Conservation (phyloP, 2,888 invertebrate genomes). For the Drosophila dives region DNA sequence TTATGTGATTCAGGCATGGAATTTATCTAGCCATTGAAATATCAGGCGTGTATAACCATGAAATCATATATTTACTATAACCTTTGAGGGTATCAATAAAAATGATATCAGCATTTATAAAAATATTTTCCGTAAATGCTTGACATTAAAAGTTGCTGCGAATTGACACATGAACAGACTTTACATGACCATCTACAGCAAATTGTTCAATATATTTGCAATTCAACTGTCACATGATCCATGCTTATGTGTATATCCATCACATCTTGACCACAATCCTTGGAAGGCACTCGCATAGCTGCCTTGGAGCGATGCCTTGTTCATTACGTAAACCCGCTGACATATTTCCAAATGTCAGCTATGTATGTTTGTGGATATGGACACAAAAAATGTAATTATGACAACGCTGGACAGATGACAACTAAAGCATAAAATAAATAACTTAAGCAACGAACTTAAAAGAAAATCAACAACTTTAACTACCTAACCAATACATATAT, state of each 20-base stretch:
- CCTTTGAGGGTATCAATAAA: not conserved
- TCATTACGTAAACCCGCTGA: conserved; percentile 65
- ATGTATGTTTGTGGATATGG: conserved; percentile 46
- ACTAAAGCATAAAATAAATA: conserved; percentile 46
- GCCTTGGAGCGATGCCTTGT: conserved; percentile 54
- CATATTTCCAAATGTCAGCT: conserved; percentile 71
- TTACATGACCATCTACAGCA: conserved; percentile 68
- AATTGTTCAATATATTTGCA: conserved; percentile 70
- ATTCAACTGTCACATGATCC: conserved; percentile 66
- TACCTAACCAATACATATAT: not conserved
- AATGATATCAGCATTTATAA: not conserved
- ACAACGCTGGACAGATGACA: conserved; percentile 61
- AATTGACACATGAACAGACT: conserved; percentile 73
- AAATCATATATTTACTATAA: not conserved
- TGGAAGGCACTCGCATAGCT: conserved; percentile 36
- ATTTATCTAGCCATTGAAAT: not conserved
- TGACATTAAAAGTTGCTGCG: conserved; percentile 48
- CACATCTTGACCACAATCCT: conserved; percentile 54
- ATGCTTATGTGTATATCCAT: conserved; percentile 75
- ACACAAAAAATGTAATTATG: conserved; percentile 75
- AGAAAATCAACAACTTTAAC: not conserved
- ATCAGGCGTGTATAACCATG: not conserved
- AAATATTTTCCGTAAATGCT: conserved; percentile 15
- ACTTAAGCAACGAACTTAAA: conserved; percentile 46
- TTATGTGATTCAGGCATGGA: not conserved